These are phyloP conservation scores for Drosophila ironensis DNA, from an alignment of 1,140 invertebrate genomes.

Conservation along the genomic window DNA sequence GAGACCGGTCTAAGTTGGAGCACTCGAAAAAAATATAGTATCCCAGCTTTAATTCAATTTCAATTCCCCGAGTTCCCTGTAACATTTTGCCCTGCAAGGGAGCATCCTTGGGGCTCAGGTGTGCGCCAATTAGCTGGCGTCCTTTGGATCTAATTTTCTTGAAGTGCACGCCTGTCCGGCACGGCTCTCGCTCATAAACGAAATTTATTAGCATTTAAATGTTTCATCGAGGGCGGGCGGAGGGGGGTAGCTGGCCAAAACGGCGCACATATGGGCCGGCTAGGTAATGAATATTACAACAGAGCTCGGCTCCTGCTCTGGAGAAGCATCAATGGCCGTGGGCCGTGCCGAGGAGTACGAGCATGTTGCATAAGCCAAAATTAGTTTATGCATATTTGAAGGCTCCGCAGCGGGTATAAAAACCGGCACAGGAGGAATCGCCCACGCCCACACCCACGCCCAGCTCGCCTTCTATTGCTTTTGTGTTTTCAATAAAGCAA, in stretches of 20 bases:
- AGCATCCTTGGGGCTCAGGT: too few relatives aligned
- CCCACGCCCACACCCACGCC: not conserved
- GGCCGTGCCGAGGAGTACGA: constrained; percentile 22
- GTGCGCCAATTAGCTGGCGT: too few relatives aligned
- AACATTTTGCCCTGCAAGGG: too few relatives aligned
- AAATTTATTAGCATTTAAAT: constrained; percentile 70
- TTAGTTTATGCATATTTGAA: constrained; percentile 67
- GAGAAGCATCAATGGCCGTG: constrained; percentile 30
- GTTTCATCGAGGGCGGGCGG: constrained; percentile 30
- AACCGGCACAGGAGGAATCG: not conserved
- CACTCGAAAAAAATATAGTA: constrained; percentile 4
- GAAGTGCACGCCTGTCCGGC: constrained; percentile 26
- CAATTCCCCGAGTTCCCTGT: too few relatives aligned
- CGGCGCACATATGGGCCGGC: constrained; percentile 40
- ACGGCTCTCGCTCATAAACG: constrained; percentile 50
- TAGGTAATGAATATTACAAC: constrained; percentile 61
- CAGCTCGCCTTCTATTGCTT: not conserved
- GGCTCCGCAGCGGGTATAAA: constrained; percentile 9
- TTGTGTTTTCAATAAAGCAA: constrained; percentile 35
- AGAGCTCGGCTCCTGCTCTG: constrained; percentile 3
- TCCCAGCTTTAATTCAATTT: too few relatives aligned
- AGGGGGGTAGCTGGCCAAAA: constrained; percentile 9
- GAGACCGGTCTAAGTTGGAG: constrained; percentile 2
- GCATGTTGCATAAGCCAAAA: constrained; percentile 63
- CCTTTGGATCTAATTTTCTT: too few relatives aligned